These are phyloP conservation scores for Caenorhabditis sp. DNA, from an alignment of 2,888 invertebrate species.

Conservation along the genomic window DNA sequence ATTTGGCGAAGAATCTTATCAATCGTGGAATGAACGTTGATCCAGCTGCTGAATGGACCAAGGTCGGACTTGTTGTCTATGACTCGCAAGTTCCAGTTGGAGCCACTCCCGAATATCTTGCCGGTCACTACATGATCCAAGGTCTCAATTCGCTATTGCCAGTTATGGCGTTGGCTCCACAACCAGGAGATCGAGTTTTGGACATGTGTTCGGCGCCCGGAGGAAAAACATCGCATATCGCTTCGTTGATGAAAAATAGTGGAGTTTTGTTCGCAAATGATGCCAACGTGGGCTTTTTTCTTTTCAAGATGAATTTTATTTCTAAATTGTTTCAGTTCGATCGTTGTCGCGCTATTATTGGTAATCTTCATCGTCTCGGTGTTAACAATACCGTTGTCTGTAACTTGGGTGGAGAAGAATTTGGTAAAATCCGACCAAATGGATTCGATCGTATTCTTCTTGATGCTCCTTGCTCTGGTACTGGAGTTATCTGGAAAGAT, in stretches of 20 bases:
- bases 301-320: not conserved
- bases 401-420: conserved; percentile 87
- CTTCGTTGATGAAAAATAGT: conserved; percentile 91
- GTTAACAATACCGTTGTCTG: conserved; percentile 91
- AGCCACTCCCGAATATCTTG: conserved; percentile 97
- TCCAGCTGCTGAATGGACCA: conserved; percentile 97
- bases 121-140: conserved; percentile 93
- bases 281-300: conserved; percentile 77
- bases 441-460: conserved; percentile 91
- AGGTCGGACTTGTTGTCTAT: conserved; percentile 94
- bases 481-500: conserved; percentile 97
- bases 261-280: conserved; percentile 96
- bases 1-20: conserved; percentile 80
- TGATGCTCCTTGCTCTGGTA: conserved; percentile 98
- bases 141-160: conserved; percentile 86
- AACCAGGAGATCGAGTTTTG: conserved; percentile 80
- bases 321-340: conserved; percentile 68
- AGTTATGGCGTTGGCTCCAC: conserved; percentile 95
- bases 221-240: conserved; percentile 96
- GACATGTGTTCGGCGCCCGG: conserved; percentile 99
- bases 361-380: conserved; percentile 94
- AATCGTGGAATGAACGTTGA: conserved; percentile 96
- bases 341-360: conserved; percentile 77
- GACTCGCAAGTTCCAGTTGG: conserved; percentile 92
- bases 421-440: conserved; percentile 75